Percentiles rank a stretch among this genome's conserved stretches.
phyloP scores from a whole-genome alignment of 2,888 invertebrate species.

The Stenoptilia bipunctidactyla region DNA sequence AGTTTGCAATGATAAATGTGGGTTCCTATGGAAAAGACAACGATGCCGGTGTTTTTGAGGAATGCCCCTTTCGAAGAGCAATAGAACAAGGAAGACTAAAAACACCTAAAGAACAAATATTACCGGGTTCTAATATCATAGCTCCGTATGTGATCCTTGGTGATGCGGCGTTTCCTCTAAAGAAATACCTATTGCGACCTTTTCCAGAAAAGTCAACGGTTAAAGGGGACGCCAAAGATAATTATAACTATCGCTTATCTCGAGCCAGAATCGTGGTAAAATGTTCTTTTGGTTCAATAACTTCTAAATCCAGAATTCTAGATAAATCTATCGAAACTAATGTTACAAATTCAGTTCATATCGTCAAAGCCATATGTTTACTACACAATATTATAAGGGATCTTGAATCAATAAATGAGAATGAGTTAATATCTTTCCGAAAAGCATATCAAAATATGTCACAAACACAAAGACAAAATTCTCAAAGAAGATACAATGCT shows the following conservation, averaged over 20 bases:
- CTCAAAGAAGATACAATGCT: constrained; percentile 15
- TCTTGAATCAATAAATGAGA: constrained; percentile 16
- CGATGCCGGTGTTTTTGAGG: too few relatives aligned
- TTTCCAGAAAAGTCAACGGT: constrained; percentile 8
- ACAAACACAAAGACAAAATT: constrained; percentile 11
- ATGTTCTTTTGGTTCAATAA: constrained; percentile 18
- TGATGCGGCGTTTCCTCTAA: constrained; percentile 16
- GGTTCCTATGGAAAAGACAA: constrained; percentile 10
- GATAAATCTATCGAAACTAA: constrained; percentile 12
- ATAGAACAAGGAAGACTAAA: constrained; percentile 15
- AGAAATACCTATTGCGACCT: too few relatives aligned
- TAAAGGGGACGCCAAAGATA: constrained; percentile 14
- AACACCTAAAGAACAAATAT: constrained; percentile 15
- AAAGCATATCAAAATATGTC: constrained; percentile 12
- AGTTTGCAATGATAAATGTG: constrained; percentile 18
- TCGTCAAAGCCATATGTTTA: constrained; percentile 17
- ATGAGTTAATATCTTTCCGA: constrained; percentile 13
- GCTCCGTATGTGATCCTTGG: constrained; percentile 10
- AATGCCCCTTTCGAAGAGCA: constrained; percentile 2
- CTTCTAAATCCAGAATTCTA: constrained; percentile 15
- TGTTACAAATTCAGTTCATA: constrained; percentile 16
- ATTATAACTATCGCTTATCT: constrained; percentile 16
- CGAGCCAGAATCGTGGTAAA: constrained; percentile 16
- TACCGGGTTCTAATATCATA: constrained; percentile 7
- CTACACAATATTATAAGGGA: constrained; percentile 16